These are phyloP conservation scores for Poecilus cupreus DNA, from an alignment of 2,888 invertebrate genomes.

Conservation along the genomic window DNA sequence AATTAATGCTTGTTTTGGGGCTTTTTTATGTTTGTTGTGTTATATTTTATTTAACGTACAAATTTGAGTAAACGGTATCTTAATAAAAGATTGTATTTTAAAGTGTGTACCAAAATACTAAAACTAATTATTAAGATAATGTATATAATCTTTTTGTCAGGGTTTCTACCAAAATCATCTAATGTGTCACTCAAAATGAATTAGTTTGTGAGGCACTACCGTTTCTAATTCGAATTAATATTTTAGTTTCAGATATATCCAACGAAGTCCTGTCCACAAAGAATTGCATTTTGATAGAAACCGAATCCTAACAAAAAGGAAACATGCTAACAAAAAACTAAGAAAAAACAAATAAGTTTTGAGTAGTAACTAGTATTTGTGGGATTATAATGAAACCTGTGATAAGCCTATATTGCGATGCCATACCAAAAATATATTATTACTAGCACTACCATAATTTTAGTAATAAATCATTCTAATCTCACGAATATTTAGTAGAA, in stretches of 20 bases:
- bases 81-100: too few species aligned
- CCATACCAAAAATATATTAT: background rate
- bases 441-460: too few species aligned
- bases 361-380: background rate
- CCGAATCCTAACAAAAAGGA: slow-evolving; percentile 15
- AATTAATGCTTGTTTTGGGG: too few species aligned
- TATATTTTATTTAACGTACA: background rate
- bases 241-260: slow-evolving; percentile 32
- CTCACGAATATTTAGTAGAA: background rate
- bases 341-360: slow-evolving; percentile 15
- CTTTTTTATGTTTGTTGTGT: too few species aligned
- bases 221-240: slow-evolving; percentile 1
- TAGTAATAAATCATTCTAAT: background rate
- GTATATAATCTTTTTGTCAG: background rate
- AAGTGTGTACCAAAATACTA: background rate
- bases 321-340: slow-evolving; percentile 22
- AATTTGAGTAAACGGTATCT: background rate
- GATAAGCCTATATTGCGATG: background rate
- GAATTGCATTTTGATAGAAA: slow-evolving; percentile 17
- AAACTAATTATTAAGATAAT: background rate
- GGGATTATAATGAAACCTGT: slow-evolving; percentile 9
- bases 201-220: too few species aligned
- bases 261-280: background rate
- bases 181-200: background rate
- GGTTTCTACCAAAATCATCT: slow-evolving; percentile 15